Percentiles rank a stretch among this genome's conserved stretches.
These are phyloP conservation scores for Brevipalpus yothersi DNA, from an alignment of 1,140 invertebrate genomes.

Conservation along the genomic window DNA sequence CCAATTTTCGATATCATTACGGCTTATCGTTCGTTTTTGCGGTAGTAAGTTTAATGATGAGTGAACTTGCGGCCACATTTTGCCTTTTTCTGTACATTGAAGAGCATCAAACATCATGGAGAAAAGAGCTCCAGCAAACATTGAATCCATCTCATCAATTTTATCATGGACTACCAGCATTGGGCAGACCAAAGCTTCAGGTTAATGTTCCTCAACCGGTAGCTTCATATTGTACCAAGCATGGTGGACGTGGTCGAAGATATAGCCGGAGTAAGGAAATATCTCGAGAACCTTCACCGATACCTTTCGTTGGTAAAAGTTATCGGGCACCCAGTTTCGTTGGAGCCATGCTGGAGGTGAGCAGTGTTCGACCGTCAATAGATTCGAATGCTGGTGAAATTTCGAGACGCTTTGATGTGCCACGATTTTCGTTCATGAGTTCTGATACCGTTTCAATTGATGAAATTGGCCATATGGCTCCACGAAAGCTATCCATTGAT, in stretches of 20 bases:
- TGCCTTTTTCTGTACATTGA: constrained; percentile 64
- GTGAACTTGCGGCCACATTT: constrained; percentile 53
- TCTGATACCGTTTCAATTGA: neutral
- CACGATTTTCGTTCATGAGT: neutral
- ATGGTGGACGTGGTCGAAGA: constrained; percentile 3
- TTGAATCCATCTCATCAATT: neutral
- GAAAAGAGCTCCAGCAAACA: constrained; percentile 12
- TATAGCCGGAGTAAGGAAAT: constrained; percentile 2
- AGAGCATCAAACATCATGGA: constrained; percentile 32
- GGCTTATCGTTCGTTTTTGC: constrained; percentile 62
- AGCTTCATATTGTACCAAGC: constrained; percentile 3
- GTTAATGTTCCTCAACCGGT: neutral
- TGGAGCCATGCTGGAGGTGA: neutral
- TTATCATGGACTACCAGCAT: neutral
- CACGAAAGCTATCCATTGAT: constrained; percentile 16
- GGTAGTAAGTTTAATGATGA: constrained; percentile 51
- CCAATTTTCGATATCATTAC: constrained; percentile 56
- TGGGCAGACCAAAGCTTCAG: neutral
- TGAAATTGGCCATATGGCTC: constrained; percentile 3
- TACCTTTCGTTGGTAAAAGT: neutral
- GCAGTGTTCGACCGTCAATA: neutral
- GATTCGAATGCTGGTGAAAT: neutral
- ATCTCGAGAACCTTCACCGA: constrained; percentile 10
- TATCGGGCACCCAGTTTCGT: neutral
- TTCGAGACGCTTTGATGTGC: neutral